Base-by-base conservation (phyloP, 2,797 vertebrate genomes). In the Onychomys leucogaster region DNA sequence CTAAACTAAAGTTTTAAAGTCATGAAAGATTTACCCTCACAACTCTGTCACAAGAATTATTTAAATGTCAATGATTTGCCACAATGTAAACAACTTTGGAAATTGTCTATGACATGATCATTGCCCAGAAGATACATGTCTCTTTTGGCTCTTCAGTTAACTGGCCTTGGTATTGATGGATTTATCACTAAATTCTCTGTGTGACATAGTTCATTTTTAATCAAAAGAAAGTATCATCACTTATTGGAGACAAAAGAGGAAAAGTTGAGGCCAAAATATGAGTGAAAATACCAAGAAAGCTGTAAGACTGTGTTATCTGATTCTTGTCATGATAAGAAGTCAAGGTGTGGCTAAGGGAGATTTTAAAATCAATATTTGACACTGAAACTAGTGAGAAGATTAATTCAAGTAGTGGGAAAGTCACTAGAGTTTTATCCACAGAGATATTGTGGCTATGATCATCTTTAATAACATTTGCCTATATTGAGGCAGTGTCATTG, bases 171-270 rank as follows among this genome's bases (percentile, higher is more conserved):
- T 61, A 86, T 17, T 83, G 77, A 77, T 21, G 6, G 69, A 49
- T 1, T 52, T 49, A 83, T 77, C 78, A 90, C 2, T 43, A 92
- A 91, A 27, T 91, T 93, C 9, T 65, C 5, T 46, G 32, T 52
- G 55, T 41, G 75, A 85, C 0, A 69, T 34, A 82, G 83, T 65
- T 91, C 49, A 85, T 34, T 96, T 93, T 94, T 77, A 89, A 89
- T 57, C 67, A 90, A 76, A 87, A 69, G 9, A 96, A 95, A 73
- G 77, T 21, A 76, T 43, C 8, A 61, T 4, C 76, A 52, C 8
- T 90, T 85, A 43, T 10, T 93, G 8, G 67, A 87, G 41, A 92
- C 3, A 61, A n/a, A 96, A 57, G 3, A 94, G 13, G 29, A 17
- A 55, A 29, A 37, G 34, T 0, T 52, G 2, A 65, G 43, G 34